Conservation (phyloP, 2,888 invertebrate genomes). For the Nemoura dubitans region DNA sequence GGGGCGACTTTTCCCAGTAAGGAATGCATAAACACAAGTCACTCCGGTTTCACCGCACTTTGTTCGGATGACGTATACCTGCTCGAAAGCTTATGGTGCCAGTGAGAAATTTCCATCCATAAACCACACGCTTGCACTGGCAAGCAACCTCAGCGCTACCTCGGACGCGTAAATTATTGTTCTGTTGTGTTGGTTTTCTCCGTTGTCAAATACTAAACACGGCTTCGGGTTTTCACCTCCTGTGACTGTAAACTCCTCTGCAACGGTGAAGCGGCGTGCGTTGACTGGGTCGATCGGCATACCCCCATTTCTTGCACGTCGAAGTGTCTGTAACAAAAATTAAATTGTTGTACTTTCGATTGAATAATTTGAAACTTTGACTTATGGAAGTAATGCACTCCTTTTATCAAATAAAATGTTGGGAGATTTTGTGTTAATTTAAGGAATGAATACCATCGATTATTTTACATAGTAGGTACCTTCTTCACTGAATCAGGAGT, state of each 20-base stretch:
- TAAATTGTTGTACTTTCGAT: no score
- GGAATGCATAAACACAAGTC: not conserved
- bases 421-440: no score
- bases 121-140: not conserved
- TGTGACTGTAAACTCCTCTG: not conserved
- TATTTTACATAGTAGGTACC: not conserved
- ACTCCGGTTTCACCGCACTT: not conserved
- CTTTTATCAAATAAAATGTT: no score
- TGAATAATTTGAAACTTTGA: no score
- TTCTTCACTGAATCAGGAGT: not conserved
- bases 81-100: not conserved
- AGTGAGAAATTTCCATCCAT: not conserved
- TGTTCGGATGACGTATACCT: not conserved
- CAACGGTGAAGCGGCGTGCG: not conserved
- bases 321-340: not conserved
- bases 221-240: not conserved
- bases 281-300: not conserved
- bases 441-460: no score
- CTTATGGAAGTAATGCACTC: no score
- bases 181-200: not conserved
- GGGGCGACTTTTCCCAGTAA: not conserved
- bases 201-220: not conserved
- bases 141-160: not conserved
- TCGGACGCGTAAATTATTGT: not conserved
- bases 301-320: not conserved